Evolutionary conservation across 2,113 vertebrate genomes (phyloP).

Genomic region (Gymnobelideus leadbeateri): DNA sequence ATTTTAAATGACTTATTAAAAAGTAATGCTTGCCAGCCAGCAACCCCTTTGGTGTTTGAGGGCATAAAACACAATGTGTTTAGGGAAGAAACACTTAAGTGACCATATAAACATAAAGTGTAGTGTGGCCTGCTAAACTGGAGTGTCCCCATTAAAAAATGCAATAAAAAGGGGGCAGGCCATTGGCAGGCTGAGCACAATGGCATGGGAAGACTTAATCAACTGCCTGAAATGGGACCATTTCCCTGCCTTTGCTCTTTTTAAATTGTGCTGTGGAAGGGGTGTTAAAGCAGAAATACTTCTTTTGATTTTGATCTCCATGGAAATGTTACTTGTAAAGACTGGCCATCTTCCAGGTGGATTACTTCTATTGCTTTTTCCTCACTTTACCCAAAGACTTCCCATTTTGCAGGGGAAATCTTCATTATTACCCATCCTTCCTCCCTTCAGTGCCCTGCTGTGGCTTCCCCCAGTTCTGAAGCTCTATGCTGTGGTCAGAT

Average conservation of each 20-base stretch:
- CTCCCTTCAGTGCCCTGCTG: background rate
- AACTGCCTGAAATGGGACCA: background rate
- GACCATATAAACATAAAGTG: conserved; percentile 40
- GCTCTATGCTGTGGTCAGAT: background rate
- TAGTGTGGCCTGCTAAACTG: conserved; percentile 20
- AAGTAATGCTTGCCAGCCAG: conserved; percentile 33
- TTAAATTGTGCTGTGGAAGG: conserved; percentile 6
- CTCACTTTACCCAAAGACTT: background rate
- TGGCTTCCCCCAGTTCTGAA: background rate
- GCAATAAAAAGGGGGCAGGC: background rate
- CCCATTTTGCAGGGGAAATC: background rate
- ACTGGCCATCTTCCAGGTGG: accelerated
- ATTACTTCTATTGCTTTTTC: background rate
- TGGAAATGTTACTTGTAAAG: conserved; percentile 14
- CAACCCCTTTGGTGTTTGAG: conserved; percentile 33
- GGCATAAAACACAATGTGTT: conserved; percentile 44
- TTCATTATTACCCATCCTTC: accelerated
- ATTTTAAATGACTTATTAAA: conserved; percentile 73
- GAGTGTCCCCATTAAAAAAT: conserved; percentile 11
- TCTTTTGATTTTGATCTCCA: background rate
- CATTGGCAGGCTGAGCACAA: background rate
- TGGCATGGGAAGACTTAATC: background rate
- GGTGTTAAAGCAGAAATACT: background rate
- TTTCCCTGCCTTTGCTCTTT: background rate
- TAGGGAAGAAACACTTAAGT: conserved; percentile 44